Conservation (phyloP, 1,140 invertebrate species). For the Plodia interpunctella region DNA sequence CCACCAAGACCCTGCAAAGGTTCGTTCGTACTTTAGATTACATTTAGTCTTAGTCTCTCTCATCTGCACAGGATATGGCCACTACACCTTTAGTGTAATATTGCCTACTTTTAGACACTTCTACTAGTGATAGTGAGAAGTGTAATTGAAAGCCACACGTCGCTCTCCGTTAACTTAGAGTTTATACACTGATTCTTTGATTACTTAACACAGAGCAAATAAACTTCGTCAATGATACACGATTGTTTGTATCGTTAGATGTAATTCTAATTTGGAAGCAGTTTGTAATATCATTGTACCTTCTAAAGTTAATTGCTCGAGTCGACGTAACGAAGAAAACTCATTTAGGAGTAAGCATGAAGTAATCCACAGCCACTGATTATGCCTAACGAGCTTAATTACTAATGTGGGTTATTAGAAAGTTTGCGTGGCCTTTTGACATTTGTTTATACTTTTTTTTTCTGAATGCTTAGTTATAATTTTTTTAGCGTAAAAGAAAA, state of each 20-base stretch:
- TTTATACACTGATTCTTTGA: background rate
- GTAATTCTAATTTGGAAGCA: slow-evolving; percentile 2
- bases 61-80: background rate
- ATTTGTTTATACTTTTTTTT: no score
- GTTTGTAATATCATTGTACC: background rate
- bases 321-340: background rate
- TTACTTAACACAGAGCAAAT: background rate
- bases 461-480: no score
- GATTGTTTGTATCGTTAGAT: background rate
- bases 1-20: slow-evolving; percentile 77
- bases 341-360: background rate
- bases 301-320: background rate
- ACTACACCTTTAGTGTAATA: background rate
- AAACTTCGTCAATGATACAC: background rate
- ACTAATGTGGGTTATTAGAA: no score
- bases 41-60: no score
- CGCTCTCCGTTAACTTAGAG: background rate
- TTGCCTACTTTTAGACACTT: background rate
- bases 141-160: no score
- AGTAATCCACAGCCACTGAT: background rate
- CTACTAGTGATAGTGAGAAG: no score
- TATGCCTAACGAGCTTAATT: no score
- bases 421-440: no score
- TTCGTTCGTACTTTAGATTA: slow-evolving; percentile 30
- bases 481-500: no score